phyloP scores from a whole-genome alignment of 2,888 invertebrate species.

The Melanostoma mellinum region DNA sequence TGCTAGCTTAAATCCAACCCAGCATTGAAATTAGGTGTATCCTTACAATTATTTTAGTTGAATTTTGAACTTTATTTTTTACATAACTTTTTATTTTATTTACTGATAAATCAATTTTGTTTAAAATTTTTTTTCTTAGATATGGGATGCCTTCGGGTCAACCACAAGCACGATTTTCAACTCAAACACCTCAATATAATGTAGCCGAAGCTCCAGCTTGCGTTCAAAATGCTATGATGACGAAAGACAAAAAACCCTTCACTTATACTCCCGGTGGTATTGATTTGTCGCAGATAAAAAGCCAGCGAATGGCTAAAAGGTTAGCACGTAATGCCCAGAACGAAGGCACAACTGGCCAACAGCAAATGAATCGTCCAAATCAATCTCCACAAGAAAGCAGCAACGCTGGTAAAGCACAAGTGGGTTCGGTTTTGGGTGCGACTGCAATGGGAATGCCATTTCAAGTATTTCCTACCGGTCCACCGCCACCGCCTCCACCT shows the following conservation, averaged over 20 bases:
- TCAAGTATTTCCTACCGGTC: slow-evolving; percentile 84
- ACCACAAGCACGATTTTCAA: slow-evolving; percentile 75
- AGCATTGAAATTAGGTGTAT: no score
- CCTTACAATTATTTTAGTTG: no score
- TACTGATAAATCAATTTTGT: slow-evolving; percentile 4
- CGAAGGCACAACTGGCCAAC: slow-evolving; percentile 86
- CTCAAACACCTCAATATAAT: slow-evolving; percentile 76
- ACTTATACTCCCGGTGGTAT: slow-evolving; percentile 97
- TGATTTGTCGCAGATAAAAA: slow-evolving; percentile 94
- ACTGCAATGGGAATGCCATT: slow-evolving; percentile 86
- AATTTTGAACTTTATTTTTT: no score
- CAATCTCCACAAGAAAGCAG: slow-evolving; percentile 81
- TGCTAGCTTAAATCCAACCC: no score
- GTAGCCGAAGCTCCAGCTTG: slow-evolving; percentile 90
- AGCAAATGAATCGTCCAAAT: slow-evolving; percentile 83
- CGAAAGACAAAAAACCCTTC: slow-evolving; percentile 97
- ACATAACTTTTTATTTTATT: no score
- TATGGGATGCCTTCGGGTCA: slow-evolving; percentile 83
- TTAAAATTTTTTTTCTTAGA: slow-evolving; percentile 72
- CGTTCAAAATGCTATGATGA: slow-evolving; percentile 96
- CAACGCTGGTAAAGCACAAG: slow-evolving; percentile 81
- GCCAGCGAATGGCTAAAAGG: slow-evolving; percentile 93
- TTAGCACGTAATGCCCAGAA: slow-evolving; percentile 87
- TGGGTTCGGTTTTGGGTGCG: slow-evolving; percentile 82
- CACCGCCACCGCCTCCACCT: slow-evolving; percentile 79